phyloP scores from a whole-genome alignment of 2,113 vertebrate species.

The Empidonax alnorum region DNA sequence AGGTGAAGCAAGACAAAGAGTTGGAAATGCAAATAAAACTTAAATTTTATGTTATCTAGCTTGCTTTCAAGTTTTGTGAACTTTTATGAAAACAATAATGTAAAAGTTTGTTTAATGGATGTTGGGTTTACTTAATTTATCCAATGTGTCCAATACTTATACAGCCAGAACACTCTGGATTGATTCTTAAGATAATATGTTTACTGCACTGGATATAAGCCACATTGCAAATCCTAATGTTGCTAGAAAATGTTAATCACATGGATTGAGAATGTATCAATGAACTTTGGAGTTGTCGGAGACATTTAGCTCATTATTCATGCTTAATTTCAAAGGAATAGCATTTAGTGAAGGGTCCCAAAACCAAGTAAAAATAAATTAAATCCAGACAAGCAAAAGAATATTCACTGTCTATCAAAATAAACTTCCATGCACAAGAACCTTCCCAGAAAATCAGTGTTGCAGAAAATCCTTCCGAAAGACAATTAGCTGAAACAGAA shows the following conservation, averaged over 20 bases:
- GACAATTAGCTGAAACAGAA: background rate
- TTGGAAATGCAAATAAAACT: background rate
- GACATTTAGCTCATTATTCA: background rate
- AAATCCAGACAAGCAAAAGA: background rate
- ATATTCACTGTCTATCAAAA: background rate
- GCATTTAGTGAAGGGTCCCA: background rate
- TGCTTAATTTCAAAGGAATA: background rate
- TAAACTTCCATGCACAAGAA: background rate
- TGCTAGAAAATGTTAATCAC: background rate
- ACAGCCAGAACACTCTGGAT: background rate
- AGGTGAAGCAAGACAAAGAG: background rate
- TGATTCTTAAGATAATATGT: background rate
- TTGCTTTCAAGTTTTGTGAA: background rate
- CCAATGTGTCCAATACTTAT: background rate
- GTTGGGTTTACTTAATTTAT: background rate
- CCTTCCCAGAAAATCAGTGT: background rate
- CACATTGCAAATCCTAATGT: background rate
- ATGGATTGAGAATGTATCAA: background rate
- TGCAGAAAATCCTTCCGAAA: background rate
- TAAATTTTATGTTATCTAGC: background rate
- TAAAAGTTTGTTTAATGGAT: background rate
- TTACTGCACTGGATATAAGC: background rate
- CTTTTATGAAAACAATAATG: background rate
- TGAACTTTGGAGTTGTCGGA: background rate
- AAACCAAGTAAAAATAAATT: background rate